Percentiles rank a stretch among this genome's conserved stretches.
Conservation (phyloP, 2,113 vertebrate species). For the Elephantulus edwardii region DNA sequence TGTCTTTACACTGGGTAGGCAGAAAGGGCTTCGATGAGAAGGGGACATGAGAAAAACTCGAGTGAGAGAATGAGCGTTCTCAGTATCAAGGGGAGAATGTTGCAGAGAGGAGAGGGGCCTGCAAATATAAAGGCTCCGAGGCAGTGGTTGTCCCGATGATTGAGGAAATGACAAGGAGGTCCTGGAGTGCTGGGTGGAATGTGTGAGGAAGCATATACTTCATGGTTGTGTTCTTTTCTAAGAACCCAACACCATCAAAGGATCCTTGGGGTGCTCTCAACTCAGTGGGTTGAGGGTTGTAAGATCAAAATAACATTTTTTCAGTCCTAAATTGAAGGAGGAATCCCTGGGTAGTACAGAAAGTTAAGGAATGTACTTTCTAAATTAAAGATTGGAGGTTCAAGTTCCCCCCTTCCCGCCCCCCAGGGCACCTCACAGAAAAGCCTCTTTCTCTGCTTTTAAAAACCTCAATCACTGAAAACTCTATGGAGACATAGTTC, state of each 20-base stretch:
- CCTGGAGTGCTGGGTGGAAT: background rate
- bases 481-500: too few species aligned
- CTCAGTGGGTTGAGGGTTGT: background rate
- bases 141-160: background rate
- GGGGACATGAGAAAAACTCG: background rate
- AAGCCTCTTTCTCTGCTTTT: too few species aligned
- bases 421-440: too few species aligned
- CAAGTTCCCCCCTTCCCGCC: too few species aligned
- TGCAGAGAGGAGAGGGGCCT: too few species aligned
- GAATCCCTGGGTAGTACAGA: background rate
- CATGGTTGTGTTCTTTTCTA: background rate
- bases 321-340: background rate
- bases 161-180: background rate
- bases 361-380: background rate
- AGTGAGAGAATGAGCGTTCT: background rate
- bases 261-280: background rate
- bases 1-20: background rate
- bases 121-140: background rate
- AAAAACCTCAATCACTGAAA: too few species aligned
- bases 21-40: background rate
- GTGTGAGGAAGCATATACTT: background rate
- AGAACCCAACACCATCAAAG: background rate
- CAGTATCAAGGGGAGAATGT: background rate
- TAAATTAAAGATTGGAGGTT: too few species aligned
- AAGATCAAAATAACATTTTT: background rate